These are phyloP conservation scores for Ennomos fuscantarius DNA, from an alignment of 2,888 invertebrate genomes.

Conservation along the genomic window DNA sequence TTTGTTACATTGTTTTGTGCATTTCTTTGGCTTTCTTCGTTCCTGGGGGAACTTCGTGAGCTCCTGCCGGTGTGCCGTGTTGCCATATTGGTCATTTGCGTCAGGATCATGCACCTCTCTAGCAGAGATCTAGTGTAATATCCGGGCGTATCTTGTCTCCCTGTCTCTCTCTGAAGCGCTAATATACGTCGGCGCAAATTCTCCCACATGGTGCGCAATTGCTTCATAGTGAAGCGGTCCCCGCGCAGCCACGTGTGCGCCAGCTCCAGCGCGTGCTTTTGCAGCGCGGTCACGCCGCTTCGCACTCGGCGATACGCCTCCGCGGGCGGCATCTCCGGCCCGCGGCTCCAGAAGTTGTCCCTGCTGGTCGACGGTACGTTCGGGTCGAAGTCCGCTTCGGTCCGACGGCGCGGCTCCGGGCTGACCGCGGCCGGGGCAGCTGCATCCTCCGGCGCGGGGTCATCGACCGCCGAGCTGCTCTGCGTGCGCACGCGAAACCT, in stretches of 20 bases:
- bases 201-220: slow-evolving; percentile 87
- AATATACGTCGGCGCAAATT: slow-evolving; percentile 86
- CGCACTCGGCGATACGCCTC: slow-evolving; percentile 74
- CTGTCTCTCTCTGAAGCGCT: slow-evolving; percentile 78
- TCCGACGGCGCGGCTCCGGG: slow-evolving; percentile 4
- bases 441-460: background rate
- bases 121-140: slow-evolving; percentile 73
- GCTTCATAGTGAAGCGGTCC: slow-evolving; percentile 77
- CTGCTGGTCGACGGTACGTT: slow-evolving; percentile 67
- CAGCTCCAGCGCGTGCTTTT: slow-evolving; percentile 67
- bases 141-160: slow-evolving; percentile 65
- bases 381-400: slow-evolving; percentile 36
- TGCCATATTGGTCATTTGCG: slow-evolving; percentile 59
- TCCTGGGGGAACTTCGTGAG: slow-evolving; percentile 6
- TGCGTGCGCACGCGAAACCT: slow-evolving; percentile 72
- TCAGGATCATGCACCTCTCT: slow-evolving; percentile 75
- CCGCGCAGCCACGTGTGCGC: slow-evolving; percentile 76
- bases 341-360: slow-evolving; percentile 62
- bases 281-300: slow-evolving; percentile 67
- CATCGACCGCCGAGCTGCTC: slow-evolving; percentile 38
- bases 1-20: background rate
- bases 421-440: slow-evolving; percentile 7
- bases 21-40: slow-evolving; percentile 13
- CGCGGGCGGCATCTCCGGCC: slow-evolving; percentile 59
- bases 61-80: slow-evolving; percentile 39